phyloP scores from a whole-genome alignment of 1,140 invertebrate genomes.

The Brachionus asplanchnoidis region DNA sequence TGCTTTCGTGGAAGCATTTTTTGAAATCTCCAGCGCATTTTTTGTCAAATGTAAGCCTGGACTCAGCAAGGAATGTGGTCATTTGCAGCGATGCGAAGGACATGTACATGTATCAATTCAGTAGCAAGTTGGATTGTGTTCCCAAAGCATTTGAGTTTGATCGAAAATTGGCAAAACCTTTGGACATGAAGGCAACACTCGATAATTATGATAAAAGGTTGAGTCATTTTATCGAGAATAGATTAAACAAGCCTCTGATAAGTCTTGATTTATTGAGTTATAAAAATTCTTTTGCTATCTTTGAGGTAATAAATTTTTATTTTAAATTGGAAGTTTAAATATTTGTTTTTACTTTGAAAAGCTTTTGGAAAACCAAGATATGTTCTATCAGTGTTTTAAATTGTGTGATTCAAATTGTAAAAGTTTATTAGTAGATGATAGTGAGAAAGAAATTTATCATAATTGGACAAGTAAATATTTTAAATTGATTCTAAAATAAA shows the following conservation, averaged over 20 bases:
- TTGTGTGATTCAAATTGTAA: background rate
- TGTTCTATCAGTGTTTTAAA: background rate
- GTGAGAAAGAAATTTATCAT: background rate
- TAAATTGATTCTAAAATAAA: background rate
- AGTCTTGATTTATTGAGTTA: background rate
- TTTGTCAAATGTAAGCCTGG: background rate
- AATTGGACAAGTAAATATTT: slow-evolving; percentile 15
- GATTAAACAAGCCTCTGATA: slow-evolving; percentile 3
- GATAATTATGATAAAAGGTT: background rate
- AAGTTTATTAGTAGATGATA: background rate
- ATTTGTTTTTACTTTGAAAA: background rate
- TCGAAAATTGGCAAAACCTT: background rate
- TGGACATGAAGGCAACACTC: background rate
- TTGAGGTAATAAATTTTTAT: background rate
- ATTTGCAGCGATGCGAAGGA: slow-evolving; percentile 10
- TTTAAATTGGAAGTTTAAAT: background rate
- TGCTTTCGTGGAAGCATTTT: slow-evolving; percentile 28
- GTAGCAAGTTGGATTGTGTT: background rate
- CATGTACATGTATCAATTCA: background rate
- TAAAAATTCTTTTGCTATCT: background rate
- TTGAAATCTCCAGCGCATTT: background rate
- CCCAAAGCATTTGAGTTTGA: slow-evolving; percentile 1
- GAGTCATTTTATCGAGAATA: background rate
- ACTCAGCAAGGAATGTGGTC: background rate
- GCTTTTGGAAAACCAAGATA: slow-evolving; percentile 9